Evolutionary conservation across 2,113 vertebrate genomes (phyloP).

Genomic region (Falcunculus frontatus): DNA sequence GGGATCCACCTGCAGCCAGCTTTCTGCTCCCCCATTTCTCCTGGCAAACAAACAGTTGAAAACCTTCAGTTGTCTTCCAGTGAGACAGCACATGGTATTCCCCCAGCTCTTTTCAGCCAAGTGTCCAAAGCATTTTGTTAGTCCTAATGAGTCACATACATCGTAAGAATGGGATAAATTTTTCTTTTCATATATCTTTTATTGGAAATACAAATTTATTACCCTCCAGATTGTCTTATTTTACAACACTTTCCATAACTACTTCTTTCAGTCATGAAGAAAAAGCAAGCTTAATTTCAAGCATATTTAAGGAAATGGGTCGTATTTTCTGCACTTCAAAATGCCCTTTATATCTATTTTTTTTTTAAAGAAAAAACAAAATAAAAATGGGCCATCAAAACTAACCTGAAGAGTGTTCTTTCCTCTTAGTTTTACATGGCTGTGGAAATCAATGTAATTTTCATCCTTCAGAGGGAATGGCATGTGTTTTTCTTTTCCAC

Average conservation of each 20-base stretch:
- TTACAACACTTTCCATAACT: neutral
- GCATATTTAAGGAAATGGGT: neutral
- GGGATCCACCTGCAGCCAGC: conserved; percentile 44
- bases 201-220: neutral
- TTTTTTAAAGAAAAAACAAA: neutral
- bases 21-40: neutral
- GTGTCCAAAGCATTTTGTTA: neutral
- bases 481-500: neutral
- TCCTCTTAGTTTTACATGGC: neutral
- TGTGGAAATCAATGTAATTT: neutral
- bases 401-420: neutral
- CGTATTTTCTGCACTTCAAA: neutral
- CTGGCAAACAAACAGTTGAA: neutral
- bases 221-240: neutral
- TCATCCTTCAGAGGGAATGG: neutral
- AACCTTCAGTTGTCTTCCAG: neutral
- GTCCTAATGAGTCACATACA: neutral
- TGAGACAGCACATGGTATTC: neutral
- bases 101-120: neutral
- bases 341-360: neutral
- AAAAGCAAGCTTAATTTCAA: neutral
- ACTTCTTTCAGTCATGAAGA: neutral
- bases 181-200: neutral
- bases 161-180: neutral
- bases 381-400: neutral